Evolutionary conservation across 2,113 vertebrate species (phyloP), one percentile per base, ranked within the genome.

Genomic region (Bettongia penicillata): DNA sequence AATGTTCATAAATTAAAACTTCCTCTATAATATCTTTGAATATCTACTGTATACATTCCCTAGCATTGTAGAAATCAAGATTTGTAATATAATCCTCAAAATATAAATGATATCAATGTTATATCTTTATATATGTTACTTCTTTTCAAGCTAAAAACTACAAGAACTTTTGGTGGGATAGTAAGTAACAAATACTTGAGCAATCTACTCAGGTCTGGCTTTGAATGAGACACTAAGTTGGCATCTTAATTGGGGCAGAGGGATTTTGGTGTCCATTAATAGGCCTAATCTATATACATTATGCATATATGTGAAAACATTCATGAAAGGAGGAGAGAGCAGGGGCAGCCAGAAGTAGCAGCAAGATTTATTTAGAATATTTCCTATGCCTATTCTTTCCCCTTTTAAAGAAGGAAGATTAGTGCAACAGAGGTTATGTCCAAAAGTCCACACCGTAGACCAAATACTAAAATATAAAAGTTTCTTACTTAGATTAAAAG

Each of bases 21-120:
- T 95, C 94, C 95, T 94, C 94, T 28, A 31, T 96, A 97, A 94
- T 91, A 93, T 93, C 91, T 96, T 97, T 97, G 97, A 96, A 96
- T 0, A 0, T 97, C 94, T 16, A 92, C 84, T 97, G 91, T 95
- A 96, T 91, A 93, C 91, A 57, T 92, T 94, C 77, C 91, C 93
- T 89, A 90, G 93, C 89, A 55, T 96, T 95, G 96, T 96, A 94
- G 96, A 97, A 97, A 96, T 95, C 50, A 96, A 95, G 53, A 52
- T 96, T 91, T 91, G 93, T 93, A 93, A 95, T 95, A 95, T 97
- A 96, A 91, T 96, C 92, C 92, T 96, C 96, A 52, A 94, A 96
- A 95, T 95, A 95, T 91, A 96, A 93, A 96, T 43, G 4, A 49
- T 90, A 51, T 50, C 24, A 19, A 10, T 50, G 47, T 31, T 50